Evolutionary conservation across 2,797 vertebrate species (phyloP).

Genomic region (Tympanoctomys barrerae): DNA sequence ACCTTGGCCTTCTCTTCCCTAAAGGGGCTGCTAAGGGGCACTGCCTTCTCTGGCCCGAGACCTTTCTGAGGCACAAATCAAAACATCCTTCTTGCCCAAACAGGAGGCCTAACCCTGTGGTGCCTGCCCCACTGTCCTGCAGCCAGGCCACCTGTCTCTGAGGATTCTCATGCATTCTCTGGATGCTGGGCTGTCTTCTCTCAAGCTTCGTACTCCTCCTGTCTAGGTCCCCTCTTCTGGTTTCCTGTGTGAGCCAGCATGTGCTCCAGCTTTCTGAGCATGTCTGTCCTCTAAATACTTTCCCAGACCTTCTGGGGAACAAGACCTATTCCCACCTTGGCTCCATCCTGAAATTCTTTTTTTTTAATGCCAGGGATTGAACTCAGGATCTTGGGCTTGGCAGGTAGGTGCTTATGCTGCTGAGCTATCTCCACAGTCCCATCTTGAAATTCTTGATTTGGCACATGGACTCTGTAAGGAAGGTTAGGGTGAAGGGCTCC

Average conservation of each 20-base stretch:
- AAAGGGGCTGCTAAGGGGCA: background rate
- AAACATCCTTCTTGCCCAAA: background rate
- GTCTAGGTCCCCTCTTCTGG: background rate
- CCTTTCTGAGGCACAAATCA: background rate
- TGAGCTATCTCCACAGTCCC: no score
- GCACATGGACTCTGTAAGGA: background rate
- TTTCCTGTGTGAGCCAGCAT: background rate
- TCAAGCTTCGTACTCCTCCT: background rate
- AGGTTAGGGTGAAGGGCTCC: background rate
- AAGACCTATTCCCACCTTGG: background rate
- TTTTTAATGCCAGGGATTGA: no score
- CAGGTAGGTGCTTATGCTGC: no score
- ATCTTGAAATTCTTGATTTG: background rate
- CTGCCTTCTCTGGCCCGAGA: background rate
- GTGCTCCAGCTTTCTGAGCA: background rate
- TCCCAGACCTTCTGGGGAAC: background rate
- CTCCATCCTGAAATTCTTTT: background rate
- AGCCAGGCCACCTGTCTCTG: background rate
- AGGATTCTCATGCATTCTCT: background rate
- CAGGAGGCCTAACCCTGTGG: no score
- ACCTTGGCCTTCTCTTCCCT: background rate
- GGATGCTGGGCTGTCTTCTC: rapidly evolving
- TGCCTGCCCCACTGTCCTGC: background rate
- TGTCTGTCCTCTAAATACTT: background rate
- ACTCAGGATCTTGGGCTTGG: no score